Evolutionary conservation across 2,888 invertebrate species (phyloP).

Genomic region (Dexiosoma caninum): DNA sequence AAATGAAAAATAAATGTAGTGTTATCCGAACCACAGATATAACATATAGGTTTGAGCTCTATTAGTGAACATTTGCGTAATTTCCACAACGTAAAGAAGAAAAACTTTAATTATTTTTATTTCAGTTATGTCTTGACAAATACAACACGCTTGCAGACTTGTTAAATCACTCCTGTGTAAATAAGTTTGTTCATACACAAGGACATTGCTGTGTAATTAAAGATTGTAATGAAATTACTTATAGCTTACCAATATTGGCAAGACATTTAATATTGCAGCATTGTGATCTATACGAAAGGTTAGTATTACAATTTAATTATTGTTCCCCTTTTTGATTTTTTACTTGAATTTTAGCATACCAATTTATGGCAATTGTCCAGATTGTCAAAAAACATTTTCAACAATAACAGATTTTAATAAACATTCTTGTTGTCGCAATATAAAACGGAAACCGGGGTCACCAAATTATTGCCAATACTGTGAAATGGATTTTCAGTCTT

Average conservation of each 20-base stretch:
- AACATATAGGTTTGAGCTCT: too few relatives aligned
- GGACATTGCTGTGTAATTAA: constrained; percentile 69
- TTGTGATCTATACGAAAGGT: constrained; percentile 69
- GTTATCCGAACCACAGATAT: too few relatives aligned
- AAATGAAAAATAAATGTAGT: too few relatives aligned
- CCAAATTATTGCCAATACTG: constrained; percentile 71
- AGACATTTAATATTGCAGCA: constrained; percentile 73
- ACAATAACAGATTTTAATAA: constrained; percentile 73
- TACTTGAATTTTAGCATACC: constrained; percentile 36
- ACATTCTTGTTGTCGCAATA: constrained; percentile 72
- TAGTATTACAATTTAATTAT: constrained; percentile 11
- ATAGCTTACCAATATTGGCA: constrained; percentile 67
- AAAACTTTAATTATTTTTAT: background rate
- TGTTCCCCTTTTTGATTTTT: background rate
- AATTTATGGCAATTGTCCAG: constrained; percentile 68
- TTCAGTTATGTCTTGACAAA: constrained; percentile 65
- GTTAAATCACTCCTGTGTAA: constrained; percentile 60
- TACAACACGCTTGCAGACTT: constrained; percentile 66
- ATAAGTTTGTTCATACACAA: constrained; percentile 58
- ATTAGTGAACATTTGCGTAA: too few relatives aligned
- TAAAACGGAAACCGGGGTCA: constrained; percentile 68
- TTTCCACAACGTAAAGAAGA: too few relatives aligned
- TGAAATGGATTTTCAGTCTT: constrained; percentile 71
- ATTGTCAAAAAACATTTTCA: constrained; percentile 72
- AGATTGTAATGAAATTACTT: constrained; percentile 62